A percentile compares a stretch with the other conserved stretches of the same genome.
phyloP scores from a whole-genome alignment of 2,888 invertebrate genomes.

The Drosophila rellima region DNA sequence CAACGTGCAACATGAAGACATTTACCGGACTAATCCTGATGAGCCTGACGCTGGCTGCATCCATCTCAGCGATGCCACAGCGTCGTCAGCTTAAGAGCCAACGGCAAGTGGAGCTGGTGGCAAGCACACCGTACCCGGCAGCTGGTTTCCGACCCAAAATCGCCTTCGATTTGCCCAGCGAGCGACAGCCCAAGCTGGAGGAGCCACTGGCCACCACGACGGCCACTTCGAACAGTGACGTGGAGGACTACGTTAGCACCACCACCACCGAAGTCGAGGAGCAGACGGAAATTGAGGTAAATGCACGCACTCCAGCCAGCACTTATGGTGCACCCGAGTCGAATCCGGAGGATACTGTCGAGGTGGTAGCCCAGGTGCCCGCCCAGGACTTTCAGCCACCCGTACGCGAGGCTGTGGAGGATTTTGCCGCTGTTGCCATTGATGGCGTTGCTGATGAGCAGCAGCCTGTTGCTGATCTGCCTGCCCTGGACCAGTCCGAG shows the following conservation, averaged over 20 bases:
- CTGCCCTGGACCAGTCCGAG: slow-evolving; percentile 67
- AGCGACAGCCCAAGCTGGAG: slow-evolving; percentile 59
- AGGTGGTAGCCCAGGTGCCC: slow-evolving; percentile 68
- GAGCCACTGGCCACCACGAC: slow-evolving; percentile 50
- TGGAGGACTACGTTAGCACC: slow-evolving; percentile 51
- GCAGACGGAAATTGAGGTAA: slow-evolving; percentile 43
- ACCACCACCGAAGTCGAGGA: slow-evolving; percentile 35
- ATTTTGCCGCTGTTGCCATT: slow-evolving; percentile 68
- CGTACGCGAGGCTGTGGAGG: slow-evolving; percentile 69
- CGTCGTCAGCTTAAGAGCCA: slow-evolving; percentile 60
- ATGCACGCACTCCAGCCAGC: slow-evolving; percentile 71
- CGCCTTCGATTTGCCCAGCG: slow-evolving; percentile 77
- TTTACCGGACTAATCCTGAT: slow-evolving; percentile 50
- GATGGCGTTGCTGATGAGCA: slow-evolving; percentile 56
- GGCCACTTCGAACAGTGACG: slow-evolving; percentile 36
- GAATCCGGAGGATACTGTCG: slow-evolving; percentile 59
- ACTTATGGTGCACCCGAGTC: slow-evolving; percentile 73
- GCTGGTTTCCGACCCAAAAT: slow-evolving; percentile 81
- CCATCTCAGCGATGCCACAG: slow-evolving; percentile 61
- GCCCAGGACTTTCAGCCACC: slow-evolving; percentile 82
- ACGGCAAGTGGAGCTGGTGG: slow-evolving; percentile 71
- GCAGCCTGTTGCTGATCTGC: slow-evolving; percentile 83
- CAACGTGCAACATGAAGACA: slow-evolving; percentile 60
- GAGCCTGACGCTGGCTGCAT: slow-evolving; percentile 47
- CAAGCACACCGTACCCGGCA: slow-evolving; percentile 81